Conservation (phyloP, 2,113 vertebrate genomes). For the Corvus moneduloides region DNA sequence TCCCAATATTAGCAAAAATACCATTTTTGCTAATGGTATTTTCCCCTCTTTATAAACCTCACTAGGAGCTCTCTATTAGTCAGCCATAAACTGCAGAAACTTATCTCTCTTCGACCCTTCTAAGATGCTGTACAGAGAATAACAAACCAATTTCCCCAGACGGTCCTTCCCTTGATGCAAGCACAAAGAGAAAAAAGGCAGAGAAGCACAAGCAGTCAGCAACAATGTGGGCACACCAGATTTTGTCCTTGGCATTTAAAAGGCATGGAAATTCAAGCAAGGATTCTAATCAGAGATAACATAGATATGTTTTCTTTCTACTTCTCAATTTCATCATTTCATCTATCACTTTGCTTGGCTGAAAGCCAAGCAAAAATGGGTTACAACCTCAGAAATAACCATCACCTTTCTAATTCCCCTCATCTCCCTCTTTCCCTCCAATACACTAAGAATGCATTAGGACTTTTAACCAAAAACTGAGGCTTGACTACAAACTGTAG, state of each 20-base stretch:
- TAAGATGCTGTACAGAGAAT: not conserved
- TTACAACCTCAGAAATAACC: not conserved
- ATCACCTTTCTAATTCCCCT: not conserved
- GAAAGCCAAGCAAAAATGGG: not conserved
- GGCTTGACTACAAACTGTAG: not conserved
- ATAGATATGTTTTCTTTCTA: not conserved
- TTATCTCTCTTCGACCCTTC: not conserved
- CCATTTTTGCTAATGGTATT: not conserved
- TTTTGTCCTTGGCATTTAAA: not conserved
- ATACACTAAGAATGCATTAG: not conserved
- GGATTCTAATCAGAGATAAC: not conserved
- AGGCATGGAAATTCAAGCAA: not conserved
- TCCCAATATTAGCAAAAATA: not conserved
- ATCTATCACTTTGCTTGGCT: not conserved
- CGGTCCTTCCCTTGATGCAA: fast-evolving
- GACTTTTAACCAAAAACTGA: not conserved
- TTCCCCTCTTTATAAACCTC: not conserved
- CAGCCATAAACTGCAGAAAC: not conserved
- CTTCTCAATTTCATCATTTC: not conserved
- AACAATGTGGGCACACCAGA: not conserved
- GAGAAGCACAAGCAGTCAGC: not conserved
- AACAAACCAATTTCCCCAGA: not conserved
- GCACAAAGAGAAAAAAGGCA: not conserved
- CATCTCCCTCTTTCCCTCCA: not conserved
- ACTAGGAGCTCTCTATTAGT: not conserved